Base-by-base conservation (phyloP, 2,888 invertebrate species). In the Eumacrocentrus americanus region DNA sequence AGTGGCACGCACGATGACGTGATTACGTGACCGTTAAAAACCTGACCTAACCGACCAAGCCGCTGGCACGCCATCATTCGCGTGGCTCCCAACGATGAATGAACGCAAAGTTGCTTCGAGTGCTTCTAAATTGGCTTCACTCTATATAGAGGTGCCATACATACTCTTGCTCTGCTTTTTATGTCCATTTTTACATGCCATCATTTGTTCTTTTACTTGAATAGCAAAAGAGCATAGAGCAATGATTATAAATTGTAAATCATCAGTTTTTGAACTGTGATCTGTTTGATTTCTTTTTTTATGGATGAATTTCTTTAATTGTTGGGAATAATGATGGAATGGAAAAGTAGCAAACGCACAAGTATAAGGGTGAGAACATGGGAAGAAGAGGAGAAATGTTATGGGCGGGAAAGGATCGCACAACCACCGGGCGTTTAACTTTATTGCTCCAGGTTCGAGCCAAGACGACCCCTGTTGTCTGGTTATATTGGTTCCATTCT, bases 21-120 rank as follows among this genome's bases (percentile, higher is more conserved):
- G 76, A 74, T 71, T 74, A 76, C 76, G 74, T 75, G 75, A 74
- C 74, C 76, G 72, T 75, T 75, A 75, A 72, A 75, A 76, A 75
- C 75, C 75, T 76, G 76, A 76, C 76, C 75, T 75, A 75, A 72
- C 75, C 72, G 71, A 73, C 70, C 70, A 64, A 55, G 60, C 61
- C 61, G 61, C 63, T 62, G 63, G 62, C 66, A 66, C 68, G 67
- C 65, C 67, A 65, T 57, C 65, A 59, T 61, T 60, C 53, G 63
- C 58, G 54, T 54, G 54, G 54, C 54, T 25, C 44, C 34, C 48
- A 44, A 55, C 60, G 51, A 60, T 60, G 60, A 60, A 60, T 60
- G 60, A 60, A 60, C 60, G 48, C 55, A 50, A 60, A 55, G 50
- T 48, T 60, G 35, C 37, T 60, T 44, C 55, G 42, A 50, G 23